Evolutionary conservation across 1,140 invertebrate species (phyloP).

Genomic region (Gonioctena quinquepunctata): DNA sequence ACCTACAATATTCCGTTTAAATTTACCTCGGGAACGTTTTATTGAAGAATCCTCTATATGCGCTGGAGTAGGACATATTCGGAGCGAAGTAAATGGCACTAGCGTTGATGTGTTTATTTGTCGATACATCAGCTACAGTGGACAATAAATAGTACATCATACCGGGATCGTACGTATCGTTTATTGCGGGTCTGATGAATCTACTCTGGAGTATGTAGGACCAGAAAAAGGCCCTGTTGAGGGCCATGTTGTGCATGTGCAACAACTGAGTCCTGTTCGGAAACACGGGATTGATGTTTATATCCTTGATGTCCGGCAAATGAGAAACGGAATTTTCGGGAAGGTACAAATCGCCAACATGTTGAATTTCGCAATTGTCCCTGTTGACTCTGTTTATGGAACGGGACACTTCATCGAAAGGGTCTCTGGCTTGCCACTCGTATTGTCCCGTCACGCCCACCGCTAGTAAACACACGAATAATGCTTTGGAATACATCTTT

Average conservation of each 20-base stretch:
- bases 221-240: conserved; percentile 93
- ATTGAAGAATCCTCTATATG: conserved; percentile 95
- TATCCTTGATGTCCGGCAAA: conserved; percentile 90
- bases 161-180: conserved; percentile 92
- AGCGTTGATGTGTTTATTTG: conserved; percentile 90
- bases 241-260: conserved; percentile 94
- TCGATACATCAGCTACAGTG: conserved; percentile 91
- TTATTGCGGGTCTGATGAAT: conserved; percentile 86
- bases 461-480: conserved; percentile 28
- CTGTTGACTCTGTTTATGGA: conserved; percentile 78
- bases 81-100: conserved; percentile 94
- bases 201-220: conserved; percentile 92
- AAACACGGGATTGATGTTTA: conserved; percentile 94
- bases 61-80: conserved; percentile 92
- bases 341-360: conserved; percentile 82
- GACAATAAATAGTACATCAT: conserved; percentile 99
- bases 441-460: conserved; percentile 79
- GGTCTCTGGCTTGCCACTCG: conserved; percentile 85
- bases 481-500: neutral
- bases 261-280: conserved; percentile 91
- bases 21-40: conserved; percentile 78
- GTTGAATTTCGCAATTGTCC: conserved; percentile 88
- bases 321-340: conserved; percentile 84
- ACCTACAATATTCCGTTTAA: neutral
- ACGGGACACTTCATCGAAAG: conserved; percentile 83